Conservation (phyloP, 2,888 invertebrate genomes). For the Pterostichus madidus region DNA sequence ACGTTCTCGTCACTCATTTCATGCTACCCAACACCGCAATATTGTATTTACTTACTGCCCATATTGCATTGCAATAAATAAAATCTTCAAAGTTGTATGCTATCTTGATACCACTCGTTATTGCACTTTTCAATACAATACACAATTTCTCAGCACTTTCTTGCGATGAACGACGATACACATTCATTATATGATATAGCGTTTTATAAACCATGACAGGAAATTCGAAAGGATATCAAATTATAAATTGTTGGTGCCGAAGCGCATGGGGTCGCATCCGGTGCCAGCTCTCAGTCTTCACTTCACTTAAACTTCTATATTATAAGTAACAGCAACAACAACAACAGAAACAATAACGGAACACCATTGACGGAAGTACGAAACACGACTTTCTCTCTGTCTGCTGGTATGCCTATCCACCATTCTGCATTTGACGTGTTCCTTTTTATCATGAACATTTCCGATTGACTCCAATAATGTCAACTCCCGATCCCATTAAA, state of each 20-base stretch:
- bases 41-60: too few species aligned
- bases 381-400: neutral
- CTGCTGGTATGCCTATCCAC: neutral
- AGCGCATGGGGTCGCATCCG: slow-evolving; percentile 38
- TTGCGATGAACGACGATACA: slow-evolving; percentile 17
- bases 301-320: neutral
- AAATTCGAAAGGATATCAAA: slow-evolving; percentile 46
- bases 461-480: slow-evolving; percentile 57
- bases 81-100: too few species aligned
- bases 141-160: slow-evolving; percentile 1
- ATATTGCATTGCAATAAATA: too few species aligned
- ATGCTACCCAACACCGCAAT: too few species aligned
- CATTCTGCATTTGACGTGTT: slow-evolving; percentile 26
- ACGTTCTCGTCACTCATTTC: too few species aligned
- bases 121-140: neutral
- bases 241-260: slow-evolving; percentile 10
- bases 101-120: too few species aligned
- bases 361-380: too few species aligned
- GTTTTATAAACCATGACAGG: slow-evolving; percentile 50
- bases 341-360: too few species aligned
- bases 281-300: slow-evolving; percentile 12
- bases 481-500: slow-evolving; percentile 61
- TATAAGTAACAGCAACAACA: too few species aligned
- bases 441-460: slow-evolving; percentile 51
- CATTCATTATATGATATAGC: slow-evolving; percentile 45